phyloP scores from a whole-genome alignment of 2,888 invertebrate genomes.

The Eupithecia subfuscata region DNA sequence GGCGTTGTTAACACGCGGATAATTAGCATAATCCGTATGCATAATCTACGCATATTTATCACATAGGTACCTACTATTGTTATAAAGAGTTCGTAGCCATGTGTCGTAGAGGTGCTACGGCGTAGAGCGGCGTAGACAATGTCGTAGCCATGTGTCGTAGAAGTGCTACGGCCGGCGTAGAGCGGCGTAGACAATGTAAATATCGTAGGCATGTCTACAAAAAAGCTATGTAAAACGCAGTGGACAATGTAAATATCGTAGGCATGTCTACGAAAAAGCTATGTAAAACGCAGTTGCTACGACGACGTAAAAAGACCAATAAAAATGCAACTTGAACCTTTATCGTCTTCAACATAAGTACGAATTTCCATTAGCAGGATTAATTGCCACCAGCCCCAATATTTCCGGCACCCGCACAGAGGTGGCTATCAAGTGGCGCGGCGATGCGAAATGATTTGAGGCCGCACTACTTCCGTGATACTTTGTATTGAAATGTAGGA shows the following conservation, averaged over 20 bases:
- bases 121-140: background rate
- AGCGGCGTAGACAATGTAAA: too few relatives aligned
- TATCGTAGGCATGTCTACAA: background rate
- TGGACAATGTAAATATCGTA: background rate
- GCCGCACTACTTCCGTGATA: constrained; percentile 20
- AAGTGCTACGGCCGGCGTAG: too few relatives aligned
- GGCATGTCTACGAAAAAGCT: background rate
- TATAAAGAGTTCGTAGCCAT: background rate
- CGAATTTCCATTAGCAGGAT: background rate
- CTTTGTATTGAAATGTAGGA: constrained; percentile 6
- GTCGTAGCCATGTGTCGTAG: too few relatives aligned
- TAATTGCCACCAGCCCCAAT: constrained; percentile 12
- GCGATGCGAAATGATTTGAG: constrained; percentile 26
- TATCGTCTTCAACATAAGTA: background rate
- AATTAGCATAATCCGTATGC: background rate
- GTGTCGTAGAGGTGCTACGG: background rate
- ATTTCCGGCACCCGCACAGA: constrained; percentile 22
- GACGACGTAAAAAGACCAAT: background rate
- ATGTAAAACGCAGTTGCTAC: background rate
- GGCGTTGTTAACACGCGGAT: background rate
- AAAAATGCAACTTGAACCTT: background rate
- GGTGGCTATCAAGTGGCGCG: constrained; percentile 25
- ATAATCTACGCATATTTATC: background rate
- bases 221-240: background rate
- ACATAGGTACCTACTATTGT: background rate